A percentile compares a stretch with the other conserved stretches of the same genome.
Evolutionary conservation across 2,888 invertebrate species (phyloP).

Genomic region (Campoletis raptor): DNA sequence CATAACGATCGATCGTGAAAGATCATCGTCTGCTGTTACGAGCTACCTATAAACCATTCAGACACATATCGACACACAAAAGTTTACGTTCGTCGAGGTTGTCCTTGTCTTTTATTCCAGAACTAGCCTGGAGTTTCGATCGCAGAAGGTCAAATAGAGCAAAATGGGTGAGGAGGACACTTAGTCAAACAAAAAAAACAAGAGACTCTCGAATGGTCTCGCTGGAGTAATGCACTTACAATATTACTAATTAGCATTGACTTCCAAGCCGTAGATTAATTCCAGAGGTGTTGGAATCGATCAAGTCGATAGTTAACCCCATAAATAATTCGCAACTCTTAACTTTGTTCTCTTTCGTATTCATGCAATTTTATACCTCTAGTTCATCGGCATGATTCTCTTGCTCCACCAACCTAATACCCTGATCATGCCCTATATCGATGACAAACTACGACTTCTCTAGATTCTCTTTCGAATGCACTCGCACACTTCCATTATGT

Average conservation of each 20-base stretch:
- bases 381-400: not conserved
- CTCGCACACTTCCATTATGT: slow-evolving; percentile 13
- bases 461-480: slow-evolving; percentile 14
- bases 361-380: no score
- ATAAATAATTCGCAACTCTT: slow-evolving; percentile 46
- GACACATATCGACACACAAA: slow-evolving; percentile 1
- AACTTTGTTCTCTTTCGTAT: slow-evolving; percentile 27
- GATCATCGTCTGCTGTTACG: slow-evolving; percentile 76
- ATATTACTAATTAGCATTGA: slow-evolving; percentile 77
- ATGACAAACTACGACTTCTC: slow-evolving; percentile 16
- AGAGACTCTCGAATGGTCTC: not conserved
- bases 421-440: slow-evolving; percentile 12
- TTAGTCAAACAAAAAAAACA: not conserved
- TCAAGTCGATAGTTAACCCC: slow-evolving; percentile 4
- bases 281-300: slow-evolving; percentile 69
- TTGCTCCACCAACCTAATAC: slow-evolving; percentile 6
- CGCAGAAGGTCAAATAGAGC: slow-evolving; percentile 24
- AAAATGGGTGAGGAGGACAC: slow-evolving; percentile 2
- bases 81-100: slow-evolving; percentile 23
- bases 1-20: slow-evolving; percentile 80
- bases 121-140: slow-evolving; percentile 12
- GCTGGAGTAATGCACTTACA: slow-evolving; percentile 68
- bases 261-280: slow-evolving; percentile 71
- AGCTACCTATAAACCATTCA: slow-evolving; percentile 75
- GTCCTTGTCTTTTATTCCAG: slow-evolving; percentile 33